phyloP scores from a whole-genome alignment of 2,888 invertebrate genomes.

The Calameuta filiformis region DNA sequence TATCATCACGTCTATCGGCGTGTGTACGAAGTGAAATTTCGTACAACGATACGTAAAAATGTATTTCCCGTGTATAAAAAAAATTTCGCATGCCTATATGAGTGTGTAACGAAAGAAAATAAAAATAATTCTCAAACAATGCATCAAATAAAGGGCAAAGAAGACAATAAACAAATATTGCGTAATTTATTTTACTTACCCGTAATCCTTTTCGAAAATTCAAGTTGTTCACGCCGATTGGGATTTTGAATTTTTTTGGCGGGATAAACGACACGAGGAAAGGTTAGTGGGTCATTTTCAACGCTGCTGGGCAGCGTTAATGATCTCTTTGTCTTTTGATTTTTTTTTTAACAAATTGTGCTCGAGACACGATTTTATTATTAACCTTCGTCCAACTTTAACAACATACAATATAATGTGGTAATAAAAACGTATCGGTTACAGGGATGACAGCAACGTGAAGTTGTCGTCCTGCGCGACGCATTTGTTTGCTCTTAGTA shows the following conservation, averaged over 20 bases:
- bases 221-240: not conserved
- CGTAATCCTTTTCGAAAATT: too few species aligned
- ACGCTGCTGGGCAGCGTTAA: not conserved
- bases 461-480: slow-evolving; percentile 16
- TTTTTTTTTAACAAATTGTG: slow-evolving; percentile 52
- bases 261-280: not conserved
- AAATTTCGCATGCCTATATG: too few species aligned
- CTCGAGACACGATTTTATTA: slow-evolving; percentile 53
- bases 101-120: too few species aligned
- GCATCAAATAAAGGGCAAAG: too few species aligned
- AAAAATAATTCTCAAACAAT: too few species aligned
- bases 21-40: too few species aligned
- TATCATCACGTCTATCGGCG: too few species aligned
- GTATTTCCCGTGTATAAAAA: too few species aligned
- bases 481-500: too few species aligned
- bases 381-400: slow-evolving; percentile 66
- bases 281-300: not conserved
- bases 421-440: slow-evolving; percentile 59
- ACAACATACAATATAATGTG: slow-evolving; percentile 65
- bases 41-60: too few species aligned
- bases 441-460: slow-evolving; percentile 58
- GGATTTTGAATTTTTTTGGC: not conserved
- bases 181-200: too few species aligned
- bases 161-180: too few species aligned
- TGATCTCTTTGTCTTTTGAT: not conserved